Evolutionary conservation across 2,797 vertebrate genomes (phyloP).

Genomic region (Sebastes hubbsi): DNA sequence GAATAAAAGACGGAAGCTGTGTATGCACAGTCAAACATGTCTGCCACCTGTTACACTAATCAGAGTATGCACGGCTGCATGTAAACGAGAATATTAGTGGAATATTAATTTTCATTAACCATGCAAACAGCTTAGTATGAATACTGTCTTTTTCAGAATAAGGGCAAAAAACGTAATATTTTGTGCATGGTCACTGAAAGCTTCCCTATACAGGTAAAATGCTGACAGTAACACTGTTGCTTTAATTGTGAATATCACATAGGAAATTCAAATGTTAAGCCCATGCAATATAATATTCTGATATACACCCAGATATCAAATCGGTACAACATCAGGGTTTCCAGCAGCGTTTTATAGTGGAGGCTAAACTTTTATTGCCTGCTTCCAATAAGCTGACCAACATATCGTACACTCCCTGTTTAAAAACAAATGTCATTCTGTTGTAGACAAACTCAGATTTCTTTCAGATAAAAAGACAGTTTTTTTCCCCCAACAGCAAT

Average conservation of each 20-base stretch:
- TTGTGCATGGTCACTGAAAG: background rate
- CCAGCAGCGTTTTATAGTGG: background rate
- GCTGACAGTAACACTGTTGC: background rate
- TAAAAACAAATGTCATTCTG: constrained; percentile 20
- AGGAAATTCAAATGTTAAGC: background rate
- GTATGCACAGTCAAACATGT: accelerated
- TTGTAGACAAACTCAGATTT: constrained; percentile 32
- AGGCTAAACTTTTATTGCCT: background rate
- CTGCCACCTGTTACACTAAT: no score
- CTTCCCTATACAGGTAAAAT: background rate
- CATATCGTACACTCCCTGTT: background rate
- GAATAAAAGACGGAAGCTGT: no score
- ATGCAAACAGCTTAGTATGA: no score
- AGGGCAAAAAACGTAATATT: no score
- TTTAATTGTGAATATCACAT: background rate
- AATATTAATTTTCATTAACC: no score
- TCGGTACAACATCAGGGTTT: background rate
- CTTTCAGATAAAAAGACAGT: constrained; percentile 41
- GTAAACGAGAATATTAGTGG: accelerated
- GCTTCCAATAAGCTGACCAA: background rate
- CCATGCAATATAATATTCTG: background rate
- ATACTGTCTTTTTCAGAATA: no score
- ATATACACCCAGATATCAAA: background rate
- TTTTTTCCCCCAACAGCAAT: constrained; percentile 21
- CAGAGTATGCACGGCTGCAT: no score